Evolutionary conservation across 2,888 invertebrate species (phyloP), one percentile per base, ranked within the genome.

Genomic region (Polyommatus iphigenia): DNA sequence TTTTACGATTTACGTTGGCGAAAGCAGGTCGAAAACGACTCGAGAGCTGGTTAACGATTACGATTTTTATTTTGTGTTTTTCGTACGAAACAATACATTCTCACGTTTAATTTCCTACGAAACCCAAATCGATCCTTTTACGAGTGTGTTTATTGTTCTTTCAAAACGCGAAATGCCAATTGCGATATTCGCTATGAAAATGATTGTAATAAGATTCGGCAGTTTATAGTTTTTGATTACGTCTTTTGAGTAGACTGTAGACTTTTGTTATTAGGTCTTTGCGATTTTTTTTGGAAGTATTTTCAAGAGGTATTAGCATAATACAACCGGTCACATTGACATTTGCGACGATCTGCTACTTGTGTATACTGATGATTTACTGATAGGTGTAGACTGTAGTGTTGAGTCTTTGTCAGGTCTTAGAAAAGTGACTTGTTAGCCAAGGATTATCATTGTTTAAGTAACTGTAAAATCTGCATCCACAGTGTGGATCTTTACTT

Each of bases 31-130:
- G 93, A 90, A 90, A 93, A 93, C 92, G 93, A 93, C 85, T 91
- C 89, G 91, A 89, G 90, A 90, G 87, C 90, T 91, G 91, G 91
- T 92, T 91, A 91, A 90, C 90, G 88, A 90, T 88, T 87, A 85
- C 86, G 86, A 88, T 91, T 91, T 90, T 91, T 87, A 88, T 92
- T 92, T 92, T 90, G 89, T 93, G 90, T 89, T 88, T 91, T 91
- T 90, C 86, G 86, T 90, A 91, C 89, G 91, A 90, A 93, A 94
- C 94, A 93, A 94, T 93, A 92, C 92, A 89, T 94, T 93, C 94
- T 93, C 93, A 93, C 93, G 92, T 94, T 93, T 93, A 93, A 93
- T 94, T 93, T 91, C 91, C 91, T 92, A 92, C 89, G 90, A 89
- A 78, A 86, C 87, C 87, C 89, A 92, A 92, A 93, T 93, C 91